Percentiles rank a stretch among this genome's conserved stretches.
Evolutionary conservation across 2,888 invertebrate species (phyloP).

Genomic region (Diplolepis rosae): DNA sequence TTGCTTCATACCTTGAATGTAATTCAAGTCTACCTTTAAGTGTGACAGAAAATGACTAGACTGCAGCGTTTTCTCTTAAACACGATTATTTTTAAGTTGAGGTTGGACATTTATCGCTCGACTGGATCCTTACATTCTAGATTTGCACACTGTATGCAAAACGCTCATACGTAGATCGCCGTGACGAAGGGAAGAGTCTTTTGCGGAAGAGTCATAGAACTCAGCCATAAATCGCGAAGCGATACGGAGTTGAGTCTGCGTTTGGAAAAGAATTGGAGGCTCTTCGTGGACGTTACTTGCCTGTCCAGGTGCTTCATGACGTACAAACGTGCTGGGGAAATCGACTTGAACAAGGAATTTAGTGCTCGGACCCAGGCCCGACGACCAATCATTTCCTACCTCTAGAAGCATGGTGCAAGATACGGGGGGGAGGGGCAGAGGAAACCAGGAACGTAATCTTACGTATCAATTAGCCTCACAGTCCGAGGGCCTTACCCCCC

Average conservation of each 20-base stretch:
- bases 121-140: constrained; percentile 9
- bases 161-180: neutral
- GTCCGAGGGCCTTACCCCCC: constrained; percentile 72
- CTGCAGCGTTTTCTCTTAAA: neutral
- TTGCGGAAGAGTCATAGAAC: constrained; percentile 22
- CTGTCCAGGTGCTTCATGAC: constrained; percentile 45
- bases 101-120: constrained; percentile 17
- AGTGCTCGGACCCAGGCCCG: constrained; percentile 62
- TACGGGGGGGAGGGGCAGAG: constrained; percentile 41
- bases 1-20: neutral
- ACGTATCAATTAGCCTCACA: constrained; percentile 74
- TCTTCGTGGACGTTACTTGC: constrained; percentile 40
- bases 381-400: constrained; percentile 68
- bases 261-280: constrained; percentile 28
- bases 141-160: constrained; percentile 1
- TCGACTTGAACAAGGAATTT: constrained; percentile 64
- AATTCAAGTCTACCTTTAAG: constrained; percentile 1
- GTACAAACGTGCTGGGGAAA: constrained; percentile 35
- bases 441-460: constrained; percentile 70
- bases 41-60: neutral
- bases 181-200: neutral
- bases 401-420: constrained; percentile 33
- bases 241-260: constrained; percentile 12
- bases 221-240: constrained; percentile 19
- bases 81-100: constrained; percentile 2